phyloP scores from a whole-genome alignment of 2,797 vertebrate genomes.

The Peromyscus aztecus region DNA sequence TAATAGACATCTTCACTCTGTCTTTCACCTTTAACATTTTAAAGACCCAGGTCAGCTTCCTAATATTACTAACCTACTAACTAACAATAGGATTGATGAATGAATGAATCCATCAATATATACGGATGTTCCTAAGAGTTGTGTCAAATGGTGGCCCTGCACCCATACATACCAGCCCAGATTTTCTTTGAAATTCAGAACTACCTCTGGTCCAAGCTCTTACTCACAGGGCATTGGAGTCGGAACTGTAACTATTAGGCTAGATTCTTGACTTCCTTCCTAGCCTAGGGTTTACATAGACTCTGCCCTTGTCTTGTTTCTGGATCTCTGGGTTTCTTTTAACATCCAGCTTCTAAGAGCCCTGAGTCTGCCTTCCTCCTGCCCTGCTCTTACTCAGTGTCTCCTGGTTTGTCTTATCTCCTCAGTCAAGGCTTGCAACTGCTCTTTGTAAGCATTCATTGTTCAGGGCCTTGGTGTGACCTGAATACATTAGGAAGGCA shows the following conservation, averaged over 20 bases:
- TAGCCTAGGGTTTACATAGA: background rate
- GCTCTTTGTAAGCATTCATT: background rate
- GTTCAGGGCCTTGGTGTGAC: background rate
- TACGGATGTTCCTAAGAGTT: background rate
- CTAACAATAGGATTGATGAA: background rate
- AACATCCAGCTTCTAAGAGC: background rate
- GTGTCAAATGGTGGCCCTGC: background rate
- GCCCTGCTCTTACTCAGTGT: background rate
- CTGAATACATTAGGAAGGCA: background rate
- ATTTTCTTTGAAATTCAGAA: background rate
- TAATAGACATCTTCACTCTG: background rate
- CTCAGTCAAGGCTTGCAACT: background rate
- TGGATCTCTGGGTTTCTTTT: background rate
- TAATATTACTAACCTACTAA: background rate
- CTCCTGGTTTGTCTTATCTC: background rate
- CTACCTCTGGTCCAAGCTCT: background rate
- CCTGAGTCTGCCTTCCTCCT: background rate
- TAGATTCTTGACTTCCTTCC: background rate
- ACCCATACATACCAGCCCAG: background rate
- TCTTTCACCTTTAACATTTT: constrained; percentile 46
- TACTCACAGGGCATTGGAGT: background rate
- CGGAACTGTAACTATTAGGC: background rate
- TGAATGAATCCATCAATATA: background rate
- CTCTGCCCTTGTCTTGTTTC: background rate
- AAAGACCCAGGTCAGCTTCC: background rate